Evolutionary conservation across 2,797 vertebrate genomes (phyloP).

Genomic region (Austrolebias charrua): DNA sequence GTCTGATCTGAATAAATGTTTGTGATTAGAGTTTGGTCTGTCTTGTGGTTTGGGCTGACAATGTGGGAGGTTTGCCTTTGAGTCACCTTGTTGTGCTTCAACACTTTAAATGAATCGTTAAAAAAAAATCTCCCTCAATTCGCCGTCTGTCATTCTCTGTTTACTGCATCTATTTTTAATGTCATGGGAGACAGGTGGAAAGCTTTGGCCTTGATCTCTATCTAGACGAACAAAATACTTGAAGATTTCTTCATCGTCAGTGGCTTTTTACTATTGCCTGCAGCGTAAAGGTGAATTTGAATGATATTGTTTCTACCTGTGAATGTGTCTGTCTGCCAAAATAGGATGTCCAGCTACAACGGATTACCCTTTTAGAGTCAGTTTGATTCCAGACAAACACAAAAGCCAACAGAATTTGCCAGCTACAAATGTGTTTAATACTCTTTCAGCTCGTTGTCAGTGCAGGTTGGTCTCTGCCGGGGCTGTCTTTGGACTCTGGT

Average conservation of each 20-base stretch:
- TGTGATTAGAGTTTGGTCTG: conserved; percentile 64
- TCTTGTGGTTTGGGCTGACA: conserved; percentile 59
- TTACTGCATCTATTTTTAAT: conserved; percentile 65
- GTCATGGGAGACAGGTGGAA: conserved; percentile 35
- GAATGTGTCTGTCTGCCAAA: neutral
- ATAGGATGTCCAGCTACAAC: too few relatives aligned
- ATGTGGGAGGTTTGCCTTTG: conserved; percentile 43
- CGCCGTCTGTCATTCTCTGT: conserved; percentile 61
- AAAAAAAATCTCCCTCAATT: conserved; percentile 2
- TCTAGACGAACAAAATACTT: conserved; percentile 30
- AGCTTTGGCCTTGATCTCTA: conserved; percentile 28
- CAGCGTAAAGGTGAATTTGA: too few relatives aligned
- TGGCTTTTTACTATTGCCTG: conserved; percentile 22
- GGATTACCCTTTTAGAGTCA: too few relatives aligned
- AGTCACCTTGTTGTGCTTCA: conserved; percentile 32
- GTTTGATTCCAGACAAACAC: too few relatives aligned
- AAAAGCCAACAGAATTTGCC: too few relatives aligned
- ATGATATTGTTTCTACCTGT: too few relatives aligned
- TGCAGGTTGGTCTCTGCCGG: too few relatives aligned
- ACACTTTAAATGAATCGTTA: conserved; percentile 63
- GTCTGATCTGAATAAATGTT: conserved; percentile 79
- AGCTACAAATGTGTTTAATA: too few relatives aligned
- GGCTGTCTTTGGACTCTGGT: too few relatives aligned
- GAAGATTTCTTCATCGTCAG: conserved; percentile 6
- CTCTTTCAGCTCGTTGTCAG: too few relatives aligned